A percentile compares a stretch with the other conserved stretches of the same genome.
These are phyloP conservation scores for Pelobates fuscus DNA, from an alignment of 2,113 vertebrate species.

Conservation along the genomic window DNA sequence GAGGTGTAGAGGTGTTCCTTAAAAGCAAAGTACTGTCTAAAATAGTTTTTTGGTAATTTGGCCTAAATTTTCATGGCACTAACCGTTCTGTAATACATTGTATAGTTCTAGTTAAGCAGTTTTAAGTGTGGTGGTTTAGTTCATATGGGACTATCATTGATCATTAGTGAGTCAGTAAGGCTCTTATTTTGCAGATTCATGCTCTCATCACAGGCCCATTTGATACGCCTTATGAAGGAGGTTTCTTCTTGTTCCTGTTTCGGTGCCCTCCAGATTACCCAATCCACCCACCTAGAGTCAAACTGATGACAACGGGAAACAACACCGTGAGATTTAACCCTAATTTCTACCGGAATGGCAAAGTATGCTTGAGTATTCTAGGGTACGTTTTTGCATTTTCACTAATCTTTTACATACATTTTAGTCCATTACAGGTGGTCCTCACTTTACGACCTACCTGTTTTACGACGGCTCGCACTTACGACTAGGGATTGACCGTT, in stretches of 20 bases:
- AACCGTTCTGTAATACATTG: too few relatives aligned
- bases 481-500: background rate
- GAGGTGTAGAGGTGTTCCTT: too few relatives aligned
- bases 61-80: too few relatives aligned
- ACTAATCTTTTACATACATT: background rate
- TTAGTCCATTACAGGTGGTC: background rate
- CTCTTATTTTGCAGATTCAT: conserved; percentile 89
- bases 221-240: conserved; percentile 97
- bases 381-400: conserved; percentile 77
- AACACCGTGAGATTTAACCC: conserved; percentile 98
- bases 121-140: too few relatives aligned
- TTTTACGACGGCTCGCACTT: too few relatives aligned
- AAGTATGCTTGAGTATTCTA: conserved; percentile 97
- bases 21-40: too few relatives aligned
- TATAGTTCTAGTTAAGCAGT: too few relatives aligned
- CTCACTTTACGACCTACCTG: too few relatives aligned
- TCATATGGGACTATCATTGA: background rate
- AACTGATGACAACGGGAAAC: conserved; percentile 97
- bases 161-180: conserved; percentile 38
- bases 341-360: conserved; percentile 98
- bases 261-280: conserved; percentile 98
- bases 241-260: conserved; percentile 98
- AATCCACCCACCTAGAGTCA: conserved; percentile 95
- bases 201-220: conserved; percentile 97
- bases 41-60: too few relatives aligned